Conservation (phyloP, 1,140 invertebrate species). For the Apis laboriosa region DNA sequence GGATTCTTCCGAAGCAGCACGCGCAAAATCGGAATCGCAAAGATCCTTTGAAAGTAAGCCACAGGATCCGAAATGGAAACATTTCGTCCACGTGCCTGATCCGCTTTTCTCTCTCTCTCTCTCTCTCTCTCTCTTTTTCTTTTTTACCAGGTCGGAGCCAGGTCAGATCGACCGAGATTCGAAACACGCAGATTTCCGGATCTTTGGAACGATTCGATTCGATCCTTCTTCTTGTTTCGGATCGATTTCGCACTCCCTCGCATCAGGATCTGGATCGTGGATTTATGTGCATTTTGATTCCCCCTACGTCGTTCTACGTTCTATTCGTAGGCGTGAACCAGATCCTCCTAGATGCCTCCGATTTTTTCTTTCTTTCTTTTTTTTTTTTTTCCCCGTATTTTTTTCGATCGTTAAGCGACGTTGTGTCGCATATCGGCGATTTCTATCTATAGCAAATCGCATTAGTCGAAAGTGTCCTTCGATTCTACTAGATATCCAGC, state of each 20-base stretch:
- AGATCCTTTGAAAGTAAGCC: slow-evolving; percentile 29
- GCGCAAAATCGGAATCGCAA: slow-evolving; percentile 26
- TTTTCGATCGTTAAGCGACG: neutral
- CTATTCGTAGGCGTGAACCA: slow-evolving; percentile 16
- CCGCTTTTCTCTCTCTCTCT: slow-evolving; percentile 4
- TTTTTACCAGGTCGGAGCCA: slow-evolving; percentile 35
- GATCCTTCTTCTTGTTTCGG: slow-evolving; percentile 50
- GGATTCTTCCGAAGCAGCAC: neutral
- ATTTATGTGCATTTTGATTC: slow-evolving; percentile 68
- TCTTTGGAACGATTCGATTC: neutral
- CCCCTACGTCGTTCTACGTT: neutral
- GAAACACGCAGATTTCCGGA: neutral
- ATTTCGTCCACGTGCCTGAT: slow-evolving; percentile 31
- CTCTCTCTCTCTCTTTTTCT: too few relatives aligned
- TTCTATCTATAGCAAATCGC: slow-evolving; percentile 36
- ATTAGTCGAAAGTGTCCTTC: slow-evolving; percentile 15
- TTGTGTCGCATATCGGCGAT: slow-evolving; percentile 39
- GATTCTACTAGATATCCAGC: slow-evolving; percentile 9
- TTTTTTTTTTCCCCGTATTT: neutral
- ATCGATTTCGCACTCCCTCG: slow-evolving; percentile 52
- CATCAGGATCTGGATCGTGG: slow-evolving; percentile 44
- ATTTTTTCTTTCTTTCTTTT: too few relatives aligned
- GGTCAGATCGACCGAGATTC: slow-evolving; percentile 55
- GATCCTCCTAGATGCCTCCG: neutral
- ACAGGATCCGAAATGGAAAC: slow-evolving; percentile 25